phyloP scores from a whole-genome alignment of 2,888 invertebrate genomes.

The Dascillus cervinus region DNA sequence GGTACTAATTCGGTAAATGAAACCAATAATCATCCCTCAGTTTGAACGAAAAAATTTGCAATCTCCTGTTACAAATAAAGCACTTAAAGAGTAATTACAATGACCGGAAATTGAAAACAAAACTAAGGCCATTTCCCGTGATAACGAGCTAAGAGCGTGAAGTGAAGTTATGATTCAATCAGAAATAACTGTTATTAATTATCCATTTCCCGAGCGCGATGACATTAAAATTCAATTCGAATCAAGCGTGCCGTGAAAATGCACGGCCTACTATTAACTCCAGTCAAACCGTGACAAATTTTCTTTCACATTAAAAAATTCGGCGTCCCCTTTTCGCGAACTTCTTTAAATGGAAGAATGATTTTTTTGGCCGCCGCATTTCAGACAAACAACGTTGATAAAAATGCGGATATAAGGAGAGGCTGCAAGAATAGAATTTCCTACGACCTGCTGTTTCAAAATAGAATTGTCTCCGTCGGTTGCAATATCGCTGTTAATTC shows the following conservation, averaged over 20 bases:
- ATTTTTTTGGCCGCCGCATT: too few species aligned
- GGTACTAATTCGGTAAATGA: too few species aligned
- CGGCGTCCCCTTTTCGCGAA: neutral
- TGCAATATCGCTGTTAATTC: too few species aligned
- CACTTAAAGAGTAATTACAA: constrained; percentile 9
- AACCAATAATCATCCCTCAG: too few species aligned
- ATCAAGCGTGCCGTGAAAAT: constrained; percentile 27
- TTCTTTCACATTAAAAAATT: constrained; percentile 8
- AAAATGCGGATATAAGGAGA: too few species aligned
- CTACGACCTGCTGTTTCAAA: too few species aligned
- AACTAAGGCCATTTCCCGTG: constrained; percentile 12
- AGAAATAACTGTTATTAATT: constrained; percentile 23
- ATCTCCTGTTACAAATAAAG: too few species aligned
- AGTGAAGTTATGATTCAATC: constrained; percentile 12
- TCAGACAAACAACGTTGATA: too few species aligned
- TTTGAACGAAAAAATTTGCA: too few species aligned
- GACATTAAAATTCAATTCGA: constrained; percentile 37
- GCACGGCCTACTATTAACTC: constrained; percentile 10
- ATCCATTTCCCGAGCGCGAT: constrained; percentile 35
- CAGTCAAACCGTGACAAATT: constrained; percentile 11
- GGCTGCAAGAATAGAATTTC: too few species aligned
- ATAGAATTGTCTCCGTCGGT: too few species aligned
- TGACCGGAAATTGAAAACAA: constrained; percentile 12
- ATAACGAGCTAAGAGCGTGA: constrained; percentile 11
- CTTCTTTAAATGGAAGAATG: too few species aligned